Conservation (phyloP, 1,140 invertebrate genomes). For the Panonychus citri region DNA sequence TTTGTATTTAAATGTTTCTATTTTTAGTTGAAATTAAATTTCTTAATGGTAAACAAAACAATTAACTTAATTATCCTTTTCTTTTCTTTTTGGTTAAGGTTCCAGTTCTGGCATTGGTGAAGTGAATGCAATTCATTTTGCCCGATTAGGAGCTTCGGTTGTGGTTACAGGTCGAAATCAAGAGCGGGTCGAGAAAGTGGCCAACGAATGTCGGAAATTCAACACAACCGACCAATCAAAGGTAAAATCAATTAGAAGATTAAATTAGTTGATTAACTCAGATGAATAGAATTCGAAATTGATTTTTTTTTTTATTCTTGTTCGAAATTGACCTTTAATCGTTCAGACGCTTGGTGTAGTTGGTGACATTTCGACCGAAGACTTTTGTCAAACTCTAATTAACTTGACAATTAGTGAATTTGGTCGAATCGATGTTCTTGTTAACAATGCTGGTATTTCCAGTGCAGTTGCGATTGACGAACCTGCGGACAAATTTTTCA, state of each 20-base stretch:
- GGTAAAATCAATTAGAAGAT: not conserved
- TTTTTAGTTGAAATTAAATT: too few species aligned
- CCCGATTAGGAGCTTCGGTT: slow-evolving; percentile 40
- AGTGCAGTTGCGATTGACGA: not conserved
- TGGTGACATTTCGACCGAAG: slow-evolving; percentile 15
- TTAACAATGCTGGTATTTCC: slow-evolving; percentile 63
- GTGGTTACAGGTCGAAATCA: slow-evolving; percentile 46
- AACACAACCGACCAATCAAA: not conserved
- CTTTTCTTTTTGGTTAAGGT: too few species aligned
- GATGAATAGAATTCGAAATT: too few species aligned
- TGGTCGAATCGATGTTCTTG: slow-evolving; percentile 45
- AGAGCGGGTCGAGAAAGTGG: slow-evolving; percentile 26
- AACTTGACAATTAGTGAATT: slow-evolving; percentile 26
- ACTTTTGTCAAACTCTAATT: slow-evolving; percentile 16
- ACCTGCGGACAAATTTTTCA: not conserved
- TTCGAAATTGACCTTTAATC: too few species aligned
- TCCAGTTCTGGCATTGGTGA: slow-evolving; percentile 60
- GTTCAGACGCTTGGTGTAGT: not conserved
- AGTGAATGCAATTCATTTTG: slow-evolving; percentile 45
- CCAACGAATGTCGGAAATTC: slow-evolving; percentile 1
- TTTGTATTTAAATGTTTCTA: too few species aligned
- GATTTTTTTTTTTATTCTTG: not conserved
- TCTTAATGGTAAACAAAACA: too few species aligned
- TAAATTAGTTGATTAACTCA: too few species aligned
- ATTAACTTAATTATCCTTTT: too few species aligned